Evolutionary conservation across 1,140 invertebrate genomes (phyloP).

Genomic region (Pinna nobilis): DNA sequence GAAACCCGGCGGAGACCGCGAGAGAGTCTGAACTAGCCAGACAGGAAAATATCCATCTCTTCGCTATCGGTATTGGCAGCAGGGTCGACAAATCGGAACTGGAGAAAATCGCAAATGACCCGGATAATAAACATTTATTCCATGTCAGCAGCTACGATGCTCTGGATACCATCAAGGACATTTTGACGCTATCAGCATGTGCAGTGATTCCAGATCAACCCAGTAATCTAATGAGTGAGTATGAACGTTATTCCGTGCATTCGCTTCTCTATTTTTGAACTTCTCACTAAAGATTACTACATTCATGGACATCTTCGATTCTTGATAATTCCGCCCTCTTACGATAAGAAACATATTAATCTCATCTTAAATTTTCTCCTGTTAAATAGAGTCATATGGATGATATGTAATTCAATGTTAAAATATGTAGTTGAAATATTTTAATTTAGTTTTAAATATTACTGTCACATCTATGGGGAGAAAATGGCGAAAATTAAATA

Average conservation of each 20-base stretch:
- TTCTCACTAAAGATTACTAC: too few relatives aligned
- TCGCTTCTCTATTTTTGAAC: neutral
- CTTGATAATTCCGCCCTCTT: too few relatives aligned
- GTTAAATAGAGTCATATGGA: too few relatives aligned
- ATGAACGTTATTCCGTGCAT: neutral
- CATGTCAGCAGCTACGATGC: slow-evolving; percentile 56
- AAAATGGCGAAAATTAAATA: too few relatives aligned
- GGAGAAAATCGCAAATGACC: slow-evolving; percentile 62
- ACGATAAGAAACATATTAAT: too few relatives aligned
- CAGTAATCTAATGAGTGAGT: slow-evolving; percentile 31
- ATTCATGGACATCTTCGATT: too few relatives aligned
- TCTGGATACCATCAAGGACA: slow-evolving; percentile 52
- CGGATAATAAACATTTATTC: slow-evolving; percentile 59
- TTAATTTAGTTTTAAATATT: too few relatives aligned
- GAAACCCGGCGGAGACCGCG: slow-evolving; percentile 47
- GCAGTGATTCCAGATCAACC: slow-evolving; percentile 37
- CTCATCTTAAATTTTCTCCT: too few relatives aligned
- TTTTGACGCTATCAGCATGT: slow-evolving; percentile 54
- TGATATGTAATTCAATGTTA: too few relatives aligned
- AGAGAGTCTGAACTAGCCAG: slow-evolving; percentile 56
- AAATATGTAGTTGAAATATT: too few relatives aligned
- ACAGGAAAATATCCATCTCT: slow-evolving; percentile 58
- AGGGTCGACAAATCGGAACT: slow-evolving; percentile 60
- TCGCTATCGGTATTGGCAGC: slow-evolving; percentile 67
- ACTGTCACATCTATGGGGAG: too few relatives aligned